Evolutionary conservation across 2,888 invertebrate species (phyloP), one percentile per base, ranked within the genome.

Genomic region (Melanostoma scalare): DNA sequence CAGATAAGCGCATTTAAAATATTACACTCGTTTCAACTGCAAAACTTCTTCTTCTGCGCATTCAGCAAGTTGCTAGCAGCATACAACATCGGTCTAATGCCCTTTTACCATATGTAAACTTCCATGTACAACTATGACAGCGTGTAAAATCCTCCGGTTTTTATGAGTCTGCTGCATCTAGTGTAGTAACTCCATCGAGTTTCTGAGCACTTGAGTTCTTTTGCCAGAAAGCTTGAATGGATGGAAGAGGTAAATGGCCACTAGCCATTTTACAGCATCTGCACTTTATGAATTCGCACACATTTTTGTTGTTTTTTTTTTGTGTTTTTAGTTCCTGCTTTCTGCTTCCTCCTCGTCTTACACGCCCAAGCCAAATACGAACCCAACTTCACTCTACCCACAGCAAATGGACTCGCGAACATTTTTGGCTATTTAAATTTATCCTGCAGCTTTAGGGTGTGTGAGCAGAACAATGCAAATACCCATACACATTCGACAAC

Each of bases 341-440:
- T 33, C 35, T 46, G 5, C 31, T 20, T 8, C 38, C 2, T 55
- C 2, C 9, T 1, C 38, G 6, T 46, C 44, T 3, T 10, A 10
- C 30, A 30, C 8, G 6, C 9, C n/a, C 2, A 30, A 8, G 20
- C 6, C 20, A 20, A 20, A 20, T 20, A 20, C 20, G 20, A 20
- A 20, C 31, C 52, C 52, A 31, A 31, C 52, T 6, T 4, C 33
- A 8, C 31, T 6, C 46, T 61, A 61, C 52, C 71, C 71, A 33
- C 73, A 46, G 42, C 31, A 71, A 84, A 84, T 84, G 79, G 84
- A 84, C 65, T 84, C 84, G 84, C 79, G 84, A 84, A 74, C 79
- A 79, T 79, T 84, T 82, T 84, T 79, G 84, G 79, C 74, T 79
- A 84, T 84, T 84, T 79, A 79, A 79, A 78, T 82, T 74, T 71